These are phyloP conservation scores for Pempheris klunzingeri DNA, from an alignment of 2,797 vertebrate species.

Conservation along the genomic window DNA sequence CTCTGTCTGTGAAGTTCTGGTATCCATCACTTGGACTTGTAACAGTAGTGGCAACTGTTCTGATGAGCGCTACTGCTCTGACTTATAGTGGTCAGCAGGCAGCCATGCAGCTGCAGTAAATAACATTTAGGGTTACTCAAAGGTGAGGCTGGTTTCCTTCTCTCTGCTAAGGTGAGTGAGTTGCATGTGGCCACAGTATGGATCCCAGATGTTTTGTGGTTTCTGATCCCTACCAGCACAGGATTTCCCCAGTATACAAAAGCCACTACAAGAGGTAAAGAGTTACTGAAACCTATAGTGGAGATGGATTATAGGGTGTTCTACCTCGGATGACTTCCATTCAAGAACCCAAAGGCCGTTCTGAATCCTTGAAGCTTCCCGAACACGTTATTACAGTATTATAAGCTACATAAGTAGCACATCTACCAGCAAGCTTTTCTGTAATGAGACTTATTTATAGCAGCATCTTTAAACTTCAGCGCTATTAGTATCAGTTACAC, in stretches of 20 bases:
- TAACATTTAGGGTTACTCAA: slow-evolving; percentile 2
- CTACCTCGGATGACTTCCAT: slow-evolving; percentile 2
- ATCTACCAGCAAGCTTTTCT: background rate
- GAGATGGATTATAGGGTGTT: background rate
- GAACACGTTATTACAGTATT: background rate
- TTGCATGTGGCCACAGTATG: slow-evolving; percentile 19
- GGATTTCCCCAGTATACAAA: slow-evolving; percentile 40
- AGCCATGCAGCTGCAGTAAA: slow-evolving; percentile 23
- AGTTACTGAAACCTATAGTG: slow-evolving; percentile 3
- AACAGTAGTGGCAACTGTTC: background rate
- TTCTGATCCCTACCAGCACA: slow-evolving; percentile 34
- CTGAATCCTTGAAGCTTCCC: background rate
- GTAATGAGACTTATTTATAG: background rate
- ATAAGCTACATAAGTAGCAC: background rate
- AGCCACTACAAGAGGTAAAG: background rate
- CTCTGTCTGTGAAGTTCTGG: background rate
- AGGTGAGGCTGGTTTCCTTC: slow-evolving; percentile 29
- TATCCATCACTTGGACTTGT: background rate
- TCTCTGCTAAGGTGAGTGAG: slow-evolving; percentile 53
- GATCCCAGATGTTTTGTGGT: slow-evolving; percentile 43
- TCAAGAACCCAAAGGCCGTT: background rate
- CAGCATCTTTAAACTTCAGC: background rate
- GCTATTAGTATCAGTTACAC: background rate
- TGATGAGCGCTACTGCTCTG: slow-evolving; percentile 9
- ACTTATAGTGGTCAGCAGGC: slow-evolving; percentile 36